These are phyloP conservation scores for Trachelipus rathkii DNA, from an alignment of 1,140 invertebrate species.

Conservation along the genomic window DNA sequence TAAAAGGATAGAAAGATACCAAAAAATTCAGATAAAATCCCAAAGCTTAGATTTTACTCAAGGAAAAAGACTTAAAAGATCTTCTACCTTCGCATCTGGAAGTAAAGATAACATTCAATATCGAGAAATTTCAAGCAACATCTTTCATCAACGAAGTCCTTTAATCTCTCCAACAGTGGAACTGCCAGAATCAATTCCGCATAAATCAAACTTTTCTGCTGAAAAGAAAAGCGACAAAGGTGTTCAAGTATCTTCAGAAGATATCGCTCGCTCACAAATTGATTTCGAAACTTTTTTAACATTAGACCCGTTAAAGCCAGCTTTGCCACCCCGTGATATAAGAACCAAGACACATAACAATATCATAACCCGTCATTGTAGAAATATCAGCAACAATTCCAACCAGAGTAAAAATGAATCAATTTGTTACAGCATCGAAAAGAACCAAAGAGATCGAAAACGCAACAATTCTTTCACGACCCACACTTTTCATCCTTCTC, in stretches of 20 bases:
- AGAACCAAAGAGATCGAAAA: too few species aligned
- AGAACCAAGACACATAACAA: too few species aligned
- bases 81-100: neutral
- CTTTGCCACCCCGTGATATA: neutral
- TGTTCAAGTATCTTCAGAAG: constrained; percentile 2
- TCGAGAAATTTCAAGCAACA: neutral
- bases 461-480: too few species aligned
- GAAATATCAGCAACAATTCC: too few species aligned
- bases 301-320: neutral
- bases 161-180: neutral
- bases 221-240: neutral
- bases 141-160: neutral
- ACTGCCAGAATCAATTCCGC: neutral
- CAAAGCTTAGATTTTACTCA: neutral
- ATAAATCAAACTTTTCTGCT: neutral
- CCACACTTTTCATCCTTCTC: too few species aligned
- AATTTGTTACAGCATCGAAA: too few species aligned
- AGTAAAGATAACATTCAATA: neutral
- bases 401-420: too few species aligned
- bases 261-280: neutral
- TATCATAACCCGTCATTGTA: too few species aligned
- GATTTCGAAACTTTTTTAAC: neutral
- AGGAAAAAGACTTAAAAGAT: neutral
- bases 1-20: neutral
- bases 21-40: neutral